A percentile compares a stretch with the other conserved stretches of the same genome.
These are phyloP conservation scores for Eclectus roratus DNA, from an alignment of 2,113 vertebrate genomes.

Conservation along the genomic window DNA sequence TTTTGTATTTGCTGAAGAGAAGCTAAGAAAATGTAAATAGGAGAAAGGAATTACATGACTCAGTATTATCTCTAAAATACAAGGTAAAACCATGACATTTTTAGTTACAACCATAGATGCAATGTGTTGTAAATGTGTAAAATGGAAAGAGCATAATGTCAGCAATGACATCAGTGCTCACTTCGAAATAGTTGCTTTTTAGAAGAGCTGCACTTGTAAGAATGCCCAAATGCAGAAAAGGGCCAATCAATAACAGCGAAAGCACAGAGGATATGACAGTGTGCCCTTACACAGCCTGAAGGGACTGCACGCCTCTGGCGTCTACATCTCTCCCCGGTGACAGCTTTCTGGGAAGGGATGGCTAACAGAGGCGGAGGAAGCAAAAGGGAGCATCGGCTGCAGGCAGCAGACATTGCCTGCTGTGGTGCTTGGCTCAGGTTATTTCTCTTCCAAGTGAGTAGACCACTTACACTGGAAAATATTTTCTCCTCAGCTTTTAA, in stretches of 20 bases:
- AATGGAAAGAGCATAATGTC: constrained; percentile 43
- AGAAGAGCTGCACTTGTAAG: neutral
- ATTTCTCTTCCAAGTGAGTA: neutral
- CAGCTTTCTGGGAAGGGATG: rapidly evolving
- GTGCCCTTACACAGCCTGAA: neutral
- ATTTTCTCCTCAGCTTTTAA: neutral
- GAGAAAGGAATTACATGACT: constrained; percentile 4
- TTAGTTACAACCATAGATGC: neutral
- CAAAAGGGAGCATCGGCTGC: neutral
- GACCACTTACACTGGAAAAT: neutral
- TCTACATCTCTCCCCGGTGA: neutral
- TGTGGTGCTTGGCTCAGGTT: neutral
- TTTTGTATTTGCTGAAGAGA: neutral
- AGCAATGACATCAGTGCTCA: neutral
- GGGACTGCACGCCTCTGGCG: neutral
- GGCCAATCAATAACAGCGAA: neutral
- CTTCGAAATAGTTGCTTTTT: neutral
- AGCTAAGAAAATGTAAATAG: neutral
- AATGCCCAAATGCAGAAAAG: neutral
- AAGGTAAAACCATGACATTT: constrained; percentile 5
- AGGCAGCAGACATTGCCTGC: neutral
- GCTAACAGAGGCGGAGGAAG: neutral
- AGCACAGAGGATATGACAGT: neutral
- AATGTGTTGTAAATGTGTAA: no score
- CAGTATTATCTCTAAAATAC: constrained; percentile 19